phyloP scores from a whole-genome alignment of 2,797 vertebrate genomes.

The Hoplostethus atlanticus region DNA sequence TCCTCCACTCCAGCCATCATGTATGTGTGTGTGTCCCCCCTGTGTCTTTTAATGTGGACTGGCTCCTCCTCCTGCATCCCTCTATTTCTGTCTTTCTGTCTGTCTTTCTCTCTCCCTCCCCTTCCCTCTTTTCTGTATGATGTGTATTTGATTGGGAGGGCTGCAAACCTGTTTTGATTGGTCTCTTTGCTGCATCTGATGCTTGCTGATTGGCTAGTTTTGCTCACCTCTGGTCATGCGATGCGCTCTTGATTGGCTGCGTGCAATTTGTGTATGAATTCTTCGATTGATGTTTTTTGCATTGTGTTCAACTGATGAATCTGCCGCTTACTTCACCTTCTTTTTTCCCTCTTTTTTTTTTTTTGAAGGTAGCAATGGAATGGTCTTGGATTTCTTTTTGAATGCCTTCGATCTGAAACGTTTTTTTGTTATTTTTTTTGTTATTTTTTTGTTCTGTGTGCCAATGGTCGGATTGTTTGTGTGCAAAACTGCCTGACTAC shows the following conservation, averaged over 20 bases:
- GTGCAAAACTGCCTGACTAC: slow-evolving; percentile 78
- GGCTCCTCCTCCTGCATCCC: slow-evolving; percentile 78
- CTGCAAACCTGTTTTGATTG: slow-evolving; percentile 82
- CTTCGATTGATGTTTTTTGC: slow-evolving; percentile 79
- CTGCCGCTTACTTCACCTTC: slow-evolving; percentile 82
- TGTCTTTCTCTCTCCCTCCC: slow-evolving; percentile 62
- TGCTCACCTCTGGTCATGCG: slow-evolving; percentile 84
- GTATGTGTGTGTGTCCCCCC: slow-evolving; percentile 63
- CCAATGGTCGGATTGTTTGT: slow-evolving; percentile 78
- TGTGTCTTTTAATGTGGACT: slow-evolving; percentile 84
- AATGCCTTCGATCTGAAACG: slow-evolving; percentile 80
- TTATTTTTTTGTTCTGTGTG: slow-evolving; percentile 75
- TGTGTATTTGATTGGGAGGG: slow-evolving; percentile 80
- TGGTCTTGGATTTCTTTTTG: slow-evolving; percentile 83
- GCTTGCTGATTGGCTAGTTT: slow-evolving; percentile 88
- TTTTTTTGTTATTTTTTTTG: slow-evolving; percentile 58
- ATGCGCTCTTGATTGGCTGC: slow-evolving; percentile 84
- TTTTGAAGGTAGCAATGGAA: slow-evolving; percentile 78
- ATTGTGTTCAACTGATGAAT: slow-evolving; percentile 82
- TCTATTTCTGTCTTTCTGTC: slow-evolving; percentile 66
- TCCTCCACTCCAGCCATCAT: slow-evolving; percentile 55
- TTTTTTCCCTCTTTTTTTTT: slow-evolving; percentile 69
- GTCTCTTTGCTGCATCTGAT: slow-evolving; percentile 85
- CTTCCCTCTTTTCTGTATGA: slow-evolving; percentile 75
- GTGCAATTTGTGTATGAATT: slow-evolving; percentile 81